phyloP scores from a whole-genome alignment of 2,888 invertebrate species.

The Trichacis sp. region DNA sequence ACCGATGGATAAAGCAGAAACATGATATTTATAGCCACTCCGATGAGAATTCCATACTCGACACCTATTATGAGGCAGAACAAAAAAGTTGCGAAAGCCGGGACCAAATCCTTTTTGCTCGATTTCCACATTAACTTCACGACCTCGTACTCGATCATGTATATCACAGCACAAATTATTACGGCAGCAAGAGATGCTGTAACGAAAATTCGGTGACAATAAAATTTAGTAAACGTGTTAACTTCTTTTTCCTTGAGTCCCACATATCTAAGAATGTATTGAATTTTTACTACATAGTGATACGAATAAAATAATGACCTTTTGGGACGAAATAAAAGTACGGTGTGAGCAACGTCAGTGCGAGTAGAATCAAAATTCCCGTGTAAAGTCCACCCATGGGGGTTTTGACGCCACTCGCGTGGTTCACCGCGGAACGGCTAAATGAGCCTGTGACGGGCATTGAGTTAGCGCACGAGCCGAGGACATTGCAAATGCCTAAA shows the following conservation, averaged over 20 bases:
- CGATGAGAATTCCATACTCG: slow-evolving; percentile 87
- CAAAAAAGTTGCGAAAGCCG: slow-evolving; percentile 86
- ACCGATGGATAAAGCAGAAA: slow-evolving; percentile 86
- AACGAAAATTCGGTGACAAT: slow-evolving; percentile 13
- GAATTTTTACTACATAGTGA: no score
- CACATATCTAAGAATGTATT: no score
- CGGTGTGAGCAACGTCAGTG: slow-evolving; percentile 87
- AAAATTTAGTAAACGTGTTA: no score
- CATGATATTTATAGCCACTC: slow-evolving; percentile 83
- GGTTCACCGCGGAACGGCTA: slow-evolving; percentile 92
- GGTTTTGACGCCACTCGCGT: slow-evolving; percentile 93
- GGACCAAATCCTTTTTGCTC: slow-evolving; percentile 82
- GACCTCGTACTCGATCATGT: slow-evolving; percentile 93
- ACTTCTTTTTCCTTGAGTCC: no score
- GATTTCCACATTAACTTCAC: slow-evolving; percentile 89
- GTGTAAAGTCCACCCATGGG: slow-evolving; percentile 89
- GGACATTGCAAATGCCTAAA: slow-evolving; percentile 84
- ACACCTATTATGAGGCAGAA: slow-evolving; percentile 86
- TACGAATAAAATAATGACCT: slow-evolving; percentile 50
- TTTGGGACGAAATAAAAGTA: slow-evolving; percentile 92
- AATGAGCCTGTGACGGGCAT: slow-evolving; percentile 94
- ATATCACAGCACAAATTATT: slow-evolving; percentile 94
- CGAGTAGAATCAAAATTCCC: slow-evolving; percentile 83
- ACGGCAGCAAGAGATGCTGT: slow-evolving; percentile 87
- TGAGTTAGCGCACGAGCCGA: slow-evolving; percentile 89